Evolutionary conservation across 2,797 vertebrate species (phyloP).

Genomic region (Acrossocheilus fasciatus): DNA sequence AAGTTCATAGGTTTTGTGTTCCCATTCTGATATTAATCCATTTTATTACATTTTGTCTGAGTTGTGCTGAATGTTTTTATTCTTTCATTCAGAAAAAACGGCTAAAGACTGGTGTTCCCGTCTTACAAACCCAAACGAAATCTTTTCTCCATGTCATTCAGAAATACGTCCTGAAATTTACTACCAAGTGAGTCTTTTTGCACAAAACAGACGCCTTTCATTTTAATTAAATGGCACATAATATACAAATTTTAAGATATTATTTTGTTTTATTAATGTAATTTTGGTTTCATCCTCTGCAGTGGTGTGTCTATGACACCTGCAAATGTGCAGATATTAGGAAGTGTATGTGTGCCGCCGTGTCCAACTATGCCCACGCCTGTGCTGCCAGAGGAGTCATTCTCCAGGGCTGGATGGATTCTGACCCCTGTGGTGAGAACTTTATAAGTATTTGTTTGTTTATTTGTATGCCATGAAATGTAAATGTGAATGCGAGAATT

Average conservation of each 20-base stretch:
- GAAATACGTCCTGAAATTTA: slow-evolving; percentile 77
- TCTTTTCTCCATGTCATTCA: slow-evolving; percentile 82
- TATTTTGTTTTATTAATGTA: too few species aligned
- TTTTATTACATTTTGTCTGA: neutral
- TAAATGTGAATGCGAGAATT: neutral
- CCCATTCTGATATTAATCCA: neutral
- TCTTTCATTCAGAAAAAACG: slow-evolving; percentile 75
- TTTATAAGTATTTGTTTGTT: neutral
- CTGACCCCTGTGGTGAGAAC: slow-evolving; percentile 79
- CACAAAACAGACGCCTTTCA: neutral
- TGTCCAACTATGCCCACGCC: slow-evolving; percentile 64
- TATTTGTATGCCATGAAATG: neutral
- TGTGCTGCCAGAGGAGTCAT: slow-evolving; percentile 73
- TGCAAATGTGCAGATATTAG: too few species aligned
- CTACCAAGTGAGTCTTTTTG: slow-evolving; percentile 71
- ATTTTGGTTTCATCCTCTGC: too few species aligned
- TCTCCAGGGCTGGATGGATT: slow-evolving; percentile 78
- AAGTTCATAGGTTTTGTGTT: neutral
- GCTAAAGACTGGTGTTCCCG: slow-evolving; percentile 81
- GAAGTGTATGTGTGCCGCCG: too few species aligned
- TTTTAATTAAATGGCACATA: too few species aligned
- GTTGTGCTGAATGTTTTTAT: neutral
- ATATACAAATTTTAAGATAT: too few species aligned
- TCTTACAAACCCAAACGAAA: slow-evolving; percentile 71
- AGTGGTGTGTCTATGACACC: too few species aligned